A percentile compares a stretch with the other conserved stretches of the same genome.
Evolutionary conservation across 30 jellyfish, hydroid and myxozoan genomes (phyloP).

Genomic region (Haliclystus octoradiatus): DNA sequence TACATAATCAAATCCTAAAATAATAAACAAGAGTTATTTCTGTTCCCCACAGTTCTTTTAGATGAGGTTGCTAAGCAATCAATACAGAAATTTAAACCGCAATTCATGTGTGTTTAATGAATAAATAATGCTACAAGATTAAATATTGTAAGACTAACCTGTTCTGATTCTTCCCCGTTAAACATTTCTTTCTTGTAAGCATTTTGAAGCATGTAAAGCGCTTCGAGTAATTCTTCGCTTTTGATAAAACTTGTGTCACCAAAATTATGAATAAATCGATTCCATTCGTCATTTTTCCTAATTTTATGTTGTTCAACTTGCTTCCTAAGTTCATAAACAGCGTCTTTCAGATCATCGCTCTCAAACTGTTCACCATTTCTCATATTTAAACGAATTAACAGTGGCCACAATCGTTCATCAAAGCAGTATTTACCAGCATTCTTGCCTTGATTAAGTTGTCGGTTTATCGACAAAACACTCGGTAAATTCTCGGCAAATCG

Average conservation of each 20-base stretch:
- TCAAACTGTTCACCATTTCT: constrained; percentile 26
- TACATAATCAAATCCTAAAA: too few relatives aligned
- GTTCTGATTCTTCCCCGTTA: constrained; percentile 19
- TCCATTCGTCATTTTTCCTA: constrained; percentile 47
- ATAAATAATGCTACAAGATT: too few relatives aligned
- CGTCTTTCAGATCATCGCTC: constrained; percentile 51
- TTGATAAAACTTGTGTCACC: constrained; percentile 41
- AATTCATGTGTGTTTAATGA: too few relatives aligned
- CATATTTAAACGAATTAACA: background rate
- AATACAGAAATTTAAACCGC: too few relatives aligned
- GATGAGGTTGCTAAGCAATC: too few relatives aligned
- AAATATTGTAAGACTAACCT: too few relatives aligned
- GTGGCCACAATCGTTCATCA: background rate
- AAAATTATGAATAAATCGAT: constrained; percentile 33
- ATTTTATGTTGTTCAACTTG: constrained; percentile 34
- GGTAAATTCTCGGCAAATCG: background rate
- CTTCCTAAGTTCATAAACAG: constrained; percentile 42
- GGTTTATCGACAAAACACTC: background rate
- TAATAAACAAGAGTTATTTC: too few relatives aligned
- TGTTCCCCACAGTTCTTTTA: too few relatives aligned
- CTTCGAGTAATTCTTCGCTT: constrained; percentile 51
- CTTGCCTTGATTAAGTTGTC: background rate
- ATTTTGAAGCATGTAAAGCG: constrained; percentile 70
- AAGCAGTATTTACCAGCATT: background rate
- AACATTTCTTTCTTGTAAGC: constrained; percentile 51